phyloP scores from a whole-genome alignment of 2,888 invertebrate genomes.

The Ptilodon capucinus region DNA sequence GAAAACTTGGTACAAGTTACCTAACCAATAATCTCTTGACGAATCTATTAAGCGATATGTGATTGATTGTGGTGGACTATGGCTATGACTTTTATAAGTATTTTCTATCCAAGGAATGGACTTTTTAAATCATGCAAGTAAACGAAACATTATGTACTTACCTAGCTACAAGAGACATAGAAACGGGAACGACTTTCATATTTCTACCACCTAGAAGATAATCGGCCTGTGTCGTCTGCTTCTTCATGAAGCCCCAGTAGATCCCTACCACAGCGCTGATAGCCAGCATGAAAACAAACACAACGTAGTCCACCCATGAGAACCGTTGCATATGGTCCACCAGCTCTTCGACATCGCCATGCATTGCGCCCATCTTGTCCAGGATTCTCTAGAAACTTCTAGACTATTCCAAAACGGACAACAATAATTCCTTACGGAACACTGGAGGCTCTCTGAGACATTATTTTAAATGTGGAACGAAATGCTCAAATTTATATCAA shows the following conservation, averaged over 20 bases:
- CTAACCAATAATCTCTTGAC: too few relatives aligned
- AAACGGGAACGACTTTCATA: slow-evolving; percentile 91
- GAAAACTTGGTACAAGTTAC: too few relatives aligned
- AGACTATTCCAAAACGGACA: not conserved
- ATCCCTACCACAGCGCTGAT: slow-evolving; percentile 90
- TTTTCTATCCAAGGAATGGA: too few relatives aligned
- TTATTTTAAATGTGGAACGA: not conserved
- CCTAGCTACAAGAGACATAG: slow-evolving; percentile 94
- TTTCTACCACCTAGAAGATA: slow-evolving; percentile 92
- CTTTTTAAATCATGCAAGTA: too few relatives aligned
- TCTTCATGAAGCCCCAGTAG: slow-evolving; percentile 90
- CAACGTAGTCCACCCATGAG: slow-evolving; percentile 88
- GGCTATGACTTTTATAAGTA: too few relatives aligned
- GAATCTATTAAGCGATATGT: too few relatives aligned
- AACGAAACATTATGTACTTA: slow-evolving; percentile 44
- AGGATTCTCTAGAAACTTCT: slow-evolving; percentile 4
- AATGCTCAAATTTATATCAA: slow-evolving; percentile 8
- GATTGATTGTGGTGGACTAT: too few relatives aligned
- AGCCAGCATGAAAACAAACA: slow-evolving; percentile 89
- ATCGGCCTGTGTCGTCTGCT: slow-evolving; percentile 84
- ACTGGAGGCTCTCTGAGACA: not conserved
- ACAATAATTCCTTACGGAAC: not conserved
- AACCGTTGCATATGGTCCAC: slow-evolving; percentile 84
- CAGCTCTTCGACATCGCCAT: slow-evolving; percentile 70
- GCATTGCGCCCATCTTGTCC: slow-evolving; percentile 49